phyloP scores from a whole-genome alignment of 1,140 invertebrate genomes.

The Drosophila littoralis region DNA sequence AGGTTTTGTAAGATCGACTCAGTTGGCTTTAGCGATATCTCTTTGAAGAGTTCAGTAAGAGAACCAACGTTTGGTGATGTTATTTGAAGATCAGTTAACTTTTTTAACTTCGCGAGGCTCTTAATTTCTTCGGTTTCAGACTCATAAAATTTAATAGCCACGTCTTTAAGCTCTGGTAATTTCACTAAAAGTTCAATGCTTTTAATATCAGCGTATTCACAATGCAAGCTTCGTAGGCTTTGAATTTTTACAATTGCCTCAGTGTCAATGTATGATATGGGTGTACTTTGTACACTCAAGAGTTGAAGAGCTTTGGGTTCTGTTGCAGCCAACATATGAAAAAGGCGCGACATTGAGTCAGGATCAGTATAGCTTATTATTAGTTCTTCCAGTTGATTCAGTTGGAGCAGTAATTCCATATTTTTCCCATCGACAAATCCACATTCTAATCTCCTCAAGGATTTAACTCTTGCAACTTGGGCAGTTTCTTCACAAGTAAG shows the following conservation, averaged over 20 bases:
- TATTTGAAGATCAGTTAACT: neutral
- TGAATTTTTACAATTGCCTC: neutral
- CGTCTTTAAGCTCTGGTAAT: neutral
- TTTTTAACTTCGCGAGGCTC: neutral
- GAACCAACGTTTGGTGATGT: neutral
- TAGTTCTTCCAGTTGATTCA: conserved; percentile 10
- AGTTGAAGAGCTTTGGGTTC: neutral
- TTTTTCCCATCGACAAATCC: conserved; percentile 1
- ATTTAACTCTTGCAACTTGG: neutral
- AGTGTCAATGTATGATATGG: neutral
- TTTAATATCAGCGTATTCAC: neutral
- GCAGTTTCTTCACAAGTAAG: conserved; percentile 4
- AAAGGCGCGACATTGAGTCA: neutral
- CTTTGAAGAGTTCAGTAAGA: neutral
- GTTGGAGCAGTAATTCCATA: neutral
- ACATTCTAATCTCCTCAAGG: neutral
- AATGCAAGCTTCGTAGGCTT: neutral
- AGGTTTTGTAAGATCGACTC: neutral
- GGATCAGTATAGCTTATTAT: neutral
- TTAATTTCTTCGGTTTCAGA: neutral
- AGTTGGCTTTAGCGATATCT: neutral
- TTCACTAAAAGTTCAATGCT: neutral
- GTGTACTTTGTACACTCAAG: conserved; percentile 1
- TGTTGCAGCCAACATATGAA: neutral
- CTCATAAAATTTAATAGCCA: neutral